phyloP scores from a whole-genome alignment of 2,888 invertebrate genomes.

The Leptopilina syphax region DNA sequence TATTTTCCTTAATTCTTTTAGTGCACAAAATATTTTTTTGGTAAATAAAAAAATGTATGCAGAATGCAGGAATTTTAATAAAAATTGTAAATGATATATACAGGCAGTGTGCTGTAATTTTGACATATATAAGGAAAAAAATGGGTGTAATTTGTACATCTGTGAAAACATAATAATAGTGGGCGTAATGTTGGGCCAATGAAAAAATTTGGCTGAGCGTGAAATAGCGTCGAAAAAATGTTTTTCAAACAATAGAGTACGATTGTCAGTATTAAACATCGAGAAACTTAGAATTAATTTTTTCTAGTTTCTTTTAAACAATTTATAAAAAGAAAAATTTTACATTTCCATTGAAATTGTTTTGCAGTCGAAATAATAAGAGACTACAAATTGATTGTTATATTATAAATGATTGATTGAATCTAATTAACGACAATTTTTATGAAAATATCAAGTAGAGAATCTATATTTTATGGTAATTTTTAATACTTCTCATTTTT shows the following conservation, averaged over 20 bases:
- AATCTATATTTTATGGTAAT: neutral
- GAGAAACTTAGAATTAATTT: neutral
- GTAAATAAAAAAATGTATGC: neutral
- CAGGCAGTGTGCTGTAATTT: slow-evolving; percentile 32
- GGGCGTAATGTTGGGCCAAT: slow-evolving; percentile 1
- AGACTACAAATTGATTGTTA: no score
- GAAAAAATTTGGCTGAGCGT: neutral
- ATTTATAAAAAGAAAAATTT: neutral
- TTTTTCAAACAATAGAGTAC: slow-evolving; percentile 6
- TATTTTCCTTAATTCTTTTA: neutral
- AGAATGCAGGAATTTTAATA: slow-evolving; percentile 26
- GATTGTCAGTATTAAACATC: slow-evolving; percentile 20
- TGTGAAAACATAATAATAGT: neutral
- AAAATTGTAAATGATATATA: slow-evolving; percentile 31
- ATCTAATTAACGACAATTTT: neutral
- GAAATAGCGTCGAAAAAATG: neutral
- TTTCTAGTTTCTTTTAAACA: neutral
- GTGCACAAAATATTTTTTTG: slow-evolving; percentile 2
- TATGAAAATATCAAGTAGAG: slow-evolving; percentile 8
- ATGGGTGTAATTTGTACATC: slow-evolving; percentile 22
- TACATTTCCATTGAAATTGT: no score
- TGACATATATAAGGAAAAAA: slow-evolving; percentile 2
- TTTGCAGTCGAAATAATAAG: no score
- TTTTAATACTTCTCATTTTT: neutral
- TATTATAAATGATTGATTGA: no score